A percentile compares a stretch with the other conserved stretches of the same genome.
Evolutionary conservation across 2,888 invertebrate genomes (phyloP).

Genomic region (Reticulitermes lucifugus): DNA sequence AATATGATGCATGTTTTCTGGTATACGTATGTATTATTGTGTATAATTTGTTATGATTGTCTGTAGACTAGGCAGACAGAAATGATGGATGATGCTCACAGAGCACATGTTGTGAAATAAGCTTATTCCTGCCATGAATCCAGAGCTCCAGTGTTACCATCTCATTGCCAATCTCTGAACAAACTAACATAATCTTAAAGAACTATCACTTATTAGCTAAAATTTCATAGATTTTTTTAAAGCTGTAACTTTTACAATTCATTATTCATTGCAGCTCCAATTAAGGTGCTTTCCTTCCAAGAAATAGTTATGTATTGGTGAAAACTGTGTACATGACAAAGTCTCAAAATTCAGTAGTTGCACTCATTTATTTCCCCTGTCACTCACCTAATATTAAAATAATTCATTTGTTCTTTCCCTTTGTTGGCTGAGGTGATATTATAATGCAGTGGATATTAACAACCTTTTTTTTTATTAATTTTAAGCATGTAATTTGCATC

Average conservation of each 20-base stretch:
- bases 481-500: background rate
- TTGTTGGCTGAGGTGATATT: slow-evolving; percentile 37
- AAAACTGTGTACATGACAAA: background rate
- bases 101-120: slow-evolving; percentile 3
- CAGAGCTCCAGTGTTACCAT: slow-evolving; percentile 36
- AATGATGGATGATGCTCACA: slow-evolving; percentile 30
- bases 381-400: background rate
- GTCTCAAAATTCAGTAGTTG: background rate
- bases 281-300: background rate
- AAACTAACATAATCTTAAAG: slow-evolving; percentile 22
- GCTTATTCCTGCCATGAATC: background rate
- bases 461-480: slow-evolving; percentile 3
- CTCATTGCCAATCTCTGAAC: slow-evolving; percentile 33
- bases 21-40: slow-evolving; percentile 26
- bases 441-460: slow-evolving; percentile 40
- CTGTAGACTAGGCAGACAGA: slow-evolving; percentile 4
- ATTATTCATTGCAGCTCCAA: background rate
- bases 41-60: slow-evolving; percentile 21
- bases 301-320: background rate
- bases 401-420: slow-evolving; percentile 5
- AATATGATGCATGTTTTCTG: slow-evolving; percentile 22
- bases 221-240: slow-evolving; percentile 14
- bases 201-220: slow-evolving; percentile 17
- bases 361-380: background rate
- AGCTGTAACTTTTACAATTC: background rate